phyloP scores from a whole-genome alignment of 2,113 vertebrate genomes.

The Paraplagusia blochii region DNA sequence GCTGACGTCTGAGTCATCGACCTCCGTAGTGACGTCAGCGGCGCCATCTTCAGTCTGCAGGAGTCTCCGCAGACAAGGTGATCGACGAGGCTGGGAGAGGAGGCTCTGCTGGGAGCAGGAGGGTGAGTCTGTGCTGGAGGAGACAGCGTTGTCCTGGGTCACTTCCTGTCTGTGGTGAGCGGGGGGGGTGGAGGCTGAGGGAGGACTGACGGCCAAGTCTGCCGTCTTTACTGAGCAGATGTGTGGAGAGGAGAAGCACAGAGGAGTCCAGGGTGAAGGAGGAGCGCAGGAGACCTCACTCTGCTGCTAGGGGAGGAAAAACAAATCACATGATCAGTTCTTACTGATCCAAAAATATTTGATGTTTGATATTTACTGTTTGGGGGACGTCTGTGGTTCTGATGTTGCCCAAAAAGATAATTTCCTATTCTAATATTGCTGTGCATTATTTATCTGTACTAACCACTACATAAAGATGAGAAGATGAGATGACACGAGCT shows the following conservation, averaged over 20 bases:
- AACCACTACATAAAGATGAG: too few species aligned
- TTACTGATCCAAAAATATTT: too few species aligned
- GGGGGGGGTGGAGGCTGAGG: background rate
- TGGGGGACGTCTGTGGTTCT: too few species aligned
- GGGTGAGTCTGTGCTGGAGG: constrained; percentile 55
- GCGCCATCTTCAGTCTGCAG: constrained; percentile 58
- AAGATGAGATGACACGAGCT: too few species aligned
- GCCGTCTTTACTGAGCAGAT: constrained; percentile 24
- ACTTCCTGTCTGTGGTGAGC: constrained; percentile 3
- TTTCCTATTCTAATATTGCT: too few species aligned
- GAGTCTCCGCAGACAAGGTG: constrained; percentile 59
- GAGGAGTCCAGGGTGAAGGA: background rate
- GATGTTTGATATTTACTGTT: too few species aligned
- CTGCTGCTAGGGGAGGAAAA: background rate
- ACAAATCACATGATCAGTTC: background rate
- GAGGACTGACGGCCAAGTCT: accelerated
- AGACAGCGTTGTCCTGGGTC: constrained; percentile 61
- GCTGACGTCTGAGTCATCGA: background rate
- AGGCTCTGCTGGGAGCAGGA: accelerated
- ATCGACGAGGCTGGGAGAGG: background rate
- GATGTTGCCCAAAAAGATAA: too few species aligned
- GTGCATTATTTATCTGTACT: too few species aligned
- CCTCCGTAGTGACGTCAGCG: constrained; percentile 15
- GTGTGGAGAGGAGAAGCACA: constrained; percentile 12
- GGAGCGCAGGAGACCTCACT: constrained; percentile 1